Percentiles rank a stretch among this genome's conserved stretches.
phyloP scores from a whole-genome alignment of 1,140 invertebrate species.

The Lepidostoma basale region DNA sequence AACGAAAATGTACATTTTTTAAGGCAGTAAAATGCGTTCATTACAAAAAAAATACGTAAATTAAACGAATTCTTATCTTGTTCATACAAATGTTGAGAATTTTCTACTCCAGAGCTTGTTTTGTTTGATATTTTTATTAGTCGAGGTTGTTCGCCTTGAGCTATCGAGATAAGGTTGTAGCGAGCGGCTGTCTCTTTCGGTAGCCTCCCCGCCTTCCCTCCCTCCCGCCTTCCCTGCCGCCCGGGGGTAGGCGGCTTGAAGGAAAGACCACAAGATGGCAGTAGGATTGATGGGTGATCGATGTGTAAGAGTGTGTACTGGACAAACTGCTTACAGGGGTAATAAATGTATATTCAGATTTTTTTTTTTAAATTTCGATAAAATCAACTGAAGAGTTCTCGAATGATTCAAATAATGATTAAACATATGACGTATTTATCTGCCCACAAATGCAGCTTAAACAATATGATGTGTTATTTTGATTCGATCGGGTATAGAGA shows the following conservation, averaged over 20 bases:
- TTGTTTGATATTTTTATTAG: not conserved
- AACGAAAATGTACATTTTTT: no score
- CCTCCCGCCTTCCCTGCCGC: not conserved
- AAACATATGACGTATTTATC: no score
- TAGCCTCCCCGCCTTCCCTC: conserved; percentile 8
- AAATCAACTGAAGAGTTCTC: no score
- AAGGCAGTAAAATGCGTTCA: no score
- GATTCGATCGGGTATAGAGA: no score
- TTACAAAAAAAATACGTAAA: no score
- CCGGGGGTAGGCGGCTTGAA: conserved; percentile 2
- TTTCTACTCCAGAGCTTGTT: conserved; percentile 5
- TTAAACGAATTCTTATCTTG: no score
- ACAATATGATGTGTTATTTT: no score
- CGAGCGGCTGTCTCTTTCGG: conserved; percentile 25
- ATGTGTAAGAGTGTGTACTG: conserved; percentile 15
- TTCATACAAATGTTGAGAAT: not conserved
- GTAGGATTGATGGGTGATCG: conserved; percentile 38
- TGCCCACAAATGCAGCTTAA: no score
- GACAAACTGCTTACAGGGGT: not conserved
- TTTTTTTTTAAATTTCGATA: no score
- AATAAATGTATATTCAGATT: not conserved
- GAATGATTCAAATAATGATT: no score
- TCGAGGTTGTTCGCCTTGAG: conserved; percentile 9
- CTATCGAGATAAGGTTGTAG: conserved; percentile 28
- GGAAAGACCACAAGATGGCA: conserved; percentile 31